Conservation (phyloP, 2,113 vertebrate species). For the Toxostoma redivivum region DNA sequence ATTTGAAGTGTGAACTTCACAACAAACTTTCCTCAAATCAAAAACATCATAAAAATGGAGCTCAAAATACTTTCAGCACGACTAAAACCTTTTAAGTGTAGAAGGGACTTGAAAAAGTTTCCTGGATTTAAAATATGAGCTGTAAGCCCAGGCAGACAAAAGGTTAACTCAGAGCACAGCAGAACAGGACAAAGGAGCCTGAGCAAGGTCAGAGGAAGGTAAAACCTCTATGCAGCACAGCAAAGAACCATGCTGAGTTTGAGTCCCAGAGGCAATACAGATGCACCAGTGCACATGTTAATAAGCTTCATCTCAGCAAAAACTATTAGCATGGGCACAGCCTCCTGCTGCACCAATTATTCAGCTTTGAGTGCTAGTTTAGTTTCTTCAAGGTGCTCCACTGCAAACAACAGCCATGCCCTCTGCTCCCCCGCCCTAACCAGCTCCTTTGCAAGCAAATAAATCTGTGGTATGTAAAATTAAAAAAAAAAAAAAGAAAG, state of each 20-base stretch:
- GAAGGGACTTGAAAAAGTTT: neutral
- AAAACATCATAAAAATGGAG: neutral
- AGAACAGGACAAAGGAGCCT: slow-evolving; percentile 47
- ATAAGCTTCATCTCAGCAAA: slow-evolving; percentile 62
- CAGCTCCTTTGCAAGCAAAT: neutral
- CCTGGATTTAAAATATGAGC: neutral
- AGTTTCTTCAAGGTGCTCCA: slow-evolving; percentile 18
- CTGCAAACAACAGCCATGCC: neutral
- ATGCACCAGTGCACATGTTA: slow-evolving; percentile 67
- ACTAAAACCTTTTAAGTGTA: neutral
- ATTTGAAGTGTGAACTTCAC: neutral
- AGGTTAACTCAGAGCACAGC: slow-evolving; percentile 29
- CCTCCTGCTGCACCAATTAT: slow-evolving; percentile 51
- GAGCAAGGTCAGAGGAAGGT: slow-evolving; percentile 63
- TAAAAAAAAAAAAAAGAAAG: neutral
- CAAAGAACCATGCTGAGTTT: slow-evolving; percentile 17
- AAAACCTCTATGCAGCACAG: slow-evolving; percentile 27
- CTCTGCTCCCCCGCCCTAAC: neutral
- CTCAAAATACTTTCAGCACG: neutral
- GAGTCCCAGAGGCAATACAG: slow-evolving; percentile 62
- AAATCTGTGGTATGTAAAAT: neutral
- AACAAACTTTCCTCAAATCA: neutral
- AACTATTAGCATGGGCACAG: slow-evolving; percentile 55
- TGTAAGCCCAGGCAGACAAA: neutral
- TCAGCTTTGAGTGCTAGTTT: neutral